phyloP scores from a whole-genome alignment of 2,888 invertebrate genomes.

The Eremobia ochroleuca region DNA sequence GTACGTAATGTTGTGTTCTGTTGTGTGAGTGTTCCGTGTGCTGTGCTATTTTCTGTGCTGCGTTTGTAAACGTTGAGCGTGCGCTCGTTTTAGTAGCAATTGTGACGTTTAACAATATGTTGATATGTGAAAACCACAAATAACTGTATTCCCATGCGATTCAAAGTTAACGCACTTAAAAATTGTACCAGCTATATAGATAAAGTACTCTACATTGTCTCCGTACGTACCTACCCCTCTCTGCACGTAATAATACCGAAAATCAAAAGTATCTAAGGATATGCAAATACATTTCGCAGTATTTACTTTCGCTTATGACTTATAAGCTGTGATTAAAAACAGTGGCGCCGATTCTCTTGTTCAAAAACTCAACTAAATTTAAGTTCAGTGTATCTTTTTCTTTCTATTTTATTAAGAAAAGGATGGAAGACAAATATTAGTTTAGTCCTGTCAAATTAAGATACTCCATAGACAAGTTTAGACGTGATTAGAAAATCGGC shows the following conservation, averaged over 20 bases:
- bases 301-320: neutral
- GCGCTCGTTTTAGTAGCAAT: constrained; percentile 23
- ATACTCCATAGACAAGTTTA: too few relatives aligned
- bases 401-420: too few relatives aligned
- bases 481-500: too few relatives aligned
- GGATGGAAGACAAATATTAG: too few relatives aligned
- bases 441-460: too few relatives aligned
- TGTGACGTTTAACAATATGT: constrained; percentile 31
- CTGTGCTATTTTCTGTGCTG: constrained; percentile 60
- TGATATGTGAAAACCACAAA: constrained; percentile 2
- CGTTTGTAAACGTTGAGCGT: constrained; percentile 36
- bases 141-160: neutral
- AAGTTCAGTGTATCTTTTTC: too few relatives aligned
- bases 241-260: neutral
- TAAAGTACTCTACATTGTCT: neutral
- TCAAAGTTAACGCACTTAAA: neutral
- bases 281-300: neutral
- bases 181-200: neutral
- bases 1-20: constrained; percentile 90
- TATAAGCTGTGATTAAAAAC: neutral
- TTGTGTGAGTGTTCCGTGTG: constrained; percentile 67
- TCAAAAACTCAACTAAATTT: too few relatives aligned
- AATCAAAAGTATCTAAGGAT: neutral
- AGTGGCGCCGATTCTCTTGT: too few relatives aligned
- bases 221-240: neutral